Base-by-base conservation (phyloP, 1,140 invertebrate species). In the Diuraphis noxia region DNA sequence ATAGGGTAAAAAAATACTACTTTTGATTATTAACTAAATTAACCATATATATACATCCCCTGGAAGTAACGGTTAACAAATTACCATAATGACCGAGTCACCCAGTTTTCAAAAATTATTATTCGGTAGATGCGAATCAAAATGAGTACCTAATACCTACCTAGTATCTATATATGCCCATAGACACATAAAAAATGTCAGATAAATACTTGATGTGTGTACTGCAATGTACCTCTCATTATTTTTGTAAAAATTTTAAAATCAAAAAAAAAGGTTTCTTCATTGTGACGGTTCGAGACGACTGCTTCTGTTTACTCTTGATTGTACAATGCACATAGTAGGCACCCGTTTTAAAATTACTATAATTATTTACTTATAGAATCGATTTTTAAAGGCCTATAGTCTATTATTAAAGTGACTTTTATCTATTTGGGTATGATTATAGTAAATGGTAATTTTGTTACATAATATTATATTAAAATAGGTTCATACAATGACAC, bases 11-110 rank as follows among this genome's bases (percentile, higher is more conserved):
- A 49, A 87, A 87, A 34, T 10, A 43, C 41, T 43, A 41, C 52
- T 90, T 90, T 43, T 38, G 30, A 43, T 40, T 77, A 36, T 72
- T 34, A 17, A 41, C 38, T 25, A 52, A 8, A 38, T 72, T 72
- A 72, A 72, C 56, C 56, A 72, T 72, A 72, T 72, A 40, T 43
- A 86, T 13, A 40, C 46, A 38, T 88, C 86, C 52, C 36, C 6
- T 40, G 13, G 1, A 40, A 56, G 85, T 85, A 88, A 88, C 86
- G 34, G 86, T 88, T 56, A 63, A 63, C 46, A 40, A 41, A 88
- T 88, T 88, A 88, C 87, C 87, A 88, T 88, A 88, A 41, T 88
- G 56, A 88, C 87, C 87, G 52, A 63, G 52, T 88, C 56, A 72
- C 87, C 87, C 40, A 88, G 38, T 72, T 88, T 34, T 88, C 13